A percentile compares a stretch with the other conserved stretches of the same genome.
Conservation (phyloP, 2,888 invertebrate species). For the Hymenopus coronatus region DNA sequence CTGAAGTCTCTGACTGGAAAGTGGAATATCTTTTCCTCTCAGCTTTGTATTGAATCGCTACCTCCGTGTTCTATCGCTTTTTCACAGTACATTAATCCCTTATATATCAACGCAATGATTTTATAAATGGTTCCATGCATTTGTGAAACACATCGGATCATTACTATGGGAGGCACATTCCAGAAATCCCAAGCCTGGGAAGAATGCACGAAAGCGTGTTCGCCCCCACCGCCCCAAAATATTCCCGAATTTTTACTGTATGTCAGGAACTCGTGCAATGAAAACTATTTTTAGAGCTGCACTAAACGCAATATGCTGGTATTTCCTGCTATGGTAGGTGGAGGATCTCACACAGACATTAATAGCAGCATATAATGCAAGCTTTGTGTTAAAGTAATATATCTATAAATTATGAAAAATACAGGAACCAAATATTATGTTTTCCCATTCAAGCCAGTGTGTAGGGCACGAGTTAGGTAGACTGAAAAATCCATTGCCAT, state of each 20-base stretch:
- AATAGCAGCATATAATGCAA: background rate
- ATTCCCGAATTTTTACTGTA: background rate
- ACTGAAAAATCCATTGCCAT: too few relatives aligned
- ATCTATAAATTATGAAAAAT: too few relatives aligned
- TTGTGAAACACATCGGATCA: constrained; percentile 9
- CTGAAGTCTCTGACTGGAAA: background rate
- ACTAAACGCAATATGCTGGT: too few relatives aligned
- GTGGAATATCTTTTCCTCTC: background rate
- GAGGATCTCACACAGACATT: background rate
- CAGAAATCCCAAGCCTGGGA: background rate
- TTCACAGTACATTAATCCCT: constrained; percentile 18
- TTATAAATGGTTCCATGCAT: constrained; percentile 19
- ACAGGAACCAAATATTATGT: too few relatives aligned
- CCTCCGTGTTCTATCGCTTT: background rate
- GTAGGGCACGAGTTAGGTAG: too few relatives aligned
- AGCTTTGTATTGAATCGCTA: background rate
- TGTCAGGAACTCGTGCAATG: background rate
- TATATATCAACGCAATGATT: constrained; percentile 10
- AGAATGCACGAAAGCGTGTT: background rate
- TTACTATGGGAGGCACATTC: background rate
- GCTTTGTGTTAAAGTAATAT: too few relatives aligned
- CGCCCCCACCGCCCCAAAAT: background rate
- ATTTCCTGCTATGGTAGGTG: background rate
- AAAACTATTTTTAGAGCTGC: background rate
- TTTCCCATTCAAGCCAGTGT: too few relatives aligned